Evolutionary conservation across 1,140 invertebrate genomes (phyloP).

Genomic region (Oryzaephilus surinamensis): DNA sequence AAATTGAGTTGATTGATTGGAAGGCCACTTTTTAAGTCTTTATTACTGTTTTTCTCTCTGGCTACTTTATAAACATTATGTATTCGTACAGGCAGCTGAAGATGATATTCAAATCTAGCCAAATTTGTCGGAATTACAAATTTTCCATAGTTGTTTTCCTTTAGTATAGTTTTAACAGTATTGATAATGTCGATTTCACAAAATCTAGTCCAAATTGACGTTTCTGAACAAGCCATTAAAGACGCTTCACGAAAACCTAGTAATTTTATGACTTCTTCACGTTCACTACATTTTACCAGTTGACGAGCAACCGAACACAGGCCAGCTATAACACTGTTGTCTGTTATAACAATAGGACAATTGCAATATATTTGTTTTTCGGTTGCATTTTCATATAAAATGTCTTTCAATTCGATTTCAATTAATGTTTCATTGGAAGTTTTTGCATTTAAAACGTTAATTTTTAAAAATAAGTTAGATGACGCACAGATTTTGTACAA

Average conservation of each 20-base stretch:
- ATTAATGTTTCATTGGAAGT: constrained; percentile 3
- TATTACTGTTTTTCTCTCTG: constrained; percentile 42
- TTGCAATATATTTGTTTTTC: too few species aligned
- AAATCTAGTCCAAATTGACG: constrained; percentile 83
- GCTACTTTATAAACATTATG: constrained; percentile 79
- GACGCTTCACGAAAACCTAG: constrained; percentile 70
- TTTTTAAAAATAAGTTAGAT: too few species aligned
- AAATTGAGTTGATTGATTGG: constrained; percentile 45
- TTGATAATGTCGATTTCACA: constrained; percentile 74
- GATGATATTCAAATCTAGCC: constrained; percentile 71
- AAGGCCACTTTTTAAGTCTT: constrained; percentile 36
- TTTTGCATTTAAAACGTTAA: too few species aligned
- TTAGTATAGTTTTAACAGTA: constrained; percentile 38
- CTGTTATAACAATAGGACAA: constrained; percentile 47
- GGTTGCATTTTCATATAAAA: too few species aligned
- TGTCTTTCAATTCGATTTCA: constrained; percentile 3
- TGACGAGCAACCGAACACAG: constrained; percentile 48
- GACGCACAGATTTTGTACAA: too few species aligned
- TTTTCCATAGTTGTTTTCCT: constrained; percentile 9
- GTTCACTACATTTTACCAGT: constrained; percentile 41
- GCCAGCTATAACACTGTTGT: constrained; percentile 54
- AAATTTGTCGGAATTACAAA: constrained; percentile 48
- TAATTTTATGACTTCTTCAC: constrained; percentile 41
- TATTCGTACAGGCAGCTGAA: constrained; percentile 70
- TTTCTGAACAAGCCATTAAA: constrained; percentile 69